Evolutionary conservation across 2,888 invertebrate genomes (phyloP).

Genomic region (Sinelater perroti): DNA sequence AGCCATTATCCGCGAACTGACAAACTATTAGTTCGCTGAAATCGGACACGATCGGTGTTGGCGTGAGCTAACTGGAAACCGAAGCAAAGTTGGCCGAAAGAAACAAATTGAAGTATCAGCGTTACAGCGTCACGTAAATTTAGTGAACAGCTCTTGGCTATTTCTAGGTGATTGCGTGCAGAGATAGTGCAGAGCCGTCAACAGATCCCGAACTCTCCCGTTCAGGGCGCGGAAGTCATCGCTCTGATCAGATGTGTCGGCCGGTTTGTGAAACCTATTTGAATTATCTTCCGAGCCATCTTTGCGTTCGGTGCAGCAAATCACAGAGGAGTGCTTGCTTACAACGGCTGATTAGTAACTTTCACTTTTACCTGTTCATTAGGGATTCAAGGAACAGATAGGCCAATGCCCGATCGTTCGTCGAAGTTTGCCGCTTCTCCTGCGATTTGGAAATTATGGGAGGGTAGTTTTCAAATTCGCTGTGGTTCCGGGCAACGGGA

Average conservation of each 20-base stretch:
- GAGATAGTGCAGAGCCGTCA: conserved; percentile 12
- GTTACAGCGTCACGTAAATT: conserved; percentile 16
- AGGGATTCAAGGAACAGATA: conserved; percentile 53
- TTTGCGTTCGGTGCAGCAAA: not conserved
- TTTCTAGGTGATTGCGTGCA: conserved; percentile 16
- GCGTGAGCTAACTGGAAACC: conserved; percentile 14
- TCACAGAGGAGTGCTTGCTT: too few species aligned
- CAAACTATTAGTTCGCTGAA: conserved; percentile 16
- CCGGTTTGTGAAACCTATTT: conserved; percentile 1
- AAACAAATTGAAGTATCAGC: conserved; percentile 18
- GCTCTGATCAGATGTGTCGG: not conserved
- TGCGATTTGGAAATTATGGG: conserved; percentile 49
- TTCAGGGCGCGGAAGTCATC: conserved; percentile 6
- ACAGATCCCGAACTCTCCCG: conserved; percentile 1
- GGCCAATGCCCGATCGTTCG: conserved; percentile 51
- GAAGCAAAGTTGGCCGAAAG: conserved; percentile 8
- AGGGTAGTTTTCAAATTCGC: conserved; percentile 51
- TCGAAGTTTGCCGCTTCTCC: conserved; percentile 39
- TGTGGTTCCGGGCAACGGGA: conserved; percentile 50
- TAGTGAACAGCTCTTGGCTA: conserved; percentile 16
- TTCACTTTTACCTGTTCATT: conserved; percentile 49
- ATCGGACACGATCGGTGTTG: conserved; percentile 17
- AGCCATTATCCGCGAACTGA: conserved; percentile 18
- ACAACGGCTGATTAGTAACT: too few species aligned
- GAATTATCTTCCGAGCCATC: not conserved